Conservation (phyloP, 2,888 invertebrate species). For the Drosophila parthenogenetica region DNA sequence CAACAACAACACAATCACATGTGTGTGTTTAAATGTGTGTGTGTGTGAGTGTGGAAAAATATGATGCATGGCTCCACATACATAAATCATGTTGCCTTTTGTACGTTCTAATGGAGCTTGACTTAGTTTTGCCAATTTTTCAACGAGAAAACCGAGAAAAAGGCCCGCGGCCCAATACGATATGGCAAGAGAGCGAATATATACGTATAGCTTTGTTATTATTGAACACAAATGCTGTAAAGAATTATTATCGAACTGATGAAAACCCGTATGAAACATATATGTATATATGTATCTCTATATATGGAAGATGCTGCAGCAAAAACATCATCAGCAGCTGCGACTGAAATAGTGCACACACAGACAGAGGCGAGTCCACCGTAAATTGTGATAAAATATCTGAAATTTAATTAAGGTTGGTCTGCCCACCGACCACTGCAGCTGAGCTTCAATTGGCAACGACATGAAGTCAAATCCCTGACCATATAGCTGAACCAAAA, state of each 20-base stretch:
- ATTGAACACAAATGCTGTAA: conserved; percentile 47
- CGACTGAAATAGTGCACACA: not conserved
- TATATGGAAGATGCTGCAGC: conserved; percentile 7
- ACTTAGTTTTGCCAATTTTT: conserved; percentile 65
- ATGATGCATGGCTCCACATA: conserved; percentile 63
- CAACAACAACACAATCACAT: conserved; percentile 22
- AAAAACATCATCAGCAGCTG: conserved; percentile 5
- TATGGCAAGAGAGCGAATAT: conserved; percentile 42
- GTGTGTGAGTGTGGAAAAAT: conserved; percentile 24
- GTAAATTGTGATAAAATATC: conserved; percentile 71
- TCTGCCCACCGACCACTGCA: conserved; percentile 25
- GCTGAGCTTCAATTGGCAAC: conserved; percentile 33
- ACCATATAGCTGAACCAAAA: conserved; percentile 1
- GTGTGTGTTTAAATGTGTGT: not conserved
- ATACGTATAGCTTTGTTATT: conserved; percentile 43
- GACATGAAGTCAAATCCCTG: conserved; percentile 41
- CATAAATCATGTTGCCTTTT: conserved; percentile 69
- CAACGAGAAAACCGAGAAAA: conserved; percentile 48
- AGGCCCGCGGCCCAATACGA: conserved; percentile 61
- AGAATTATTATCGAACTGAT: conserved; percentile 34
- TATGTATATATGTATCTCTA: not conserved
- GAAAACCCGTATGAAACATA: conserved; percentile 31
- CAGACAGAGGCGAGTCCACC: conserved; percentile 24
- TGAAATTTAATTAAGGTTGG: conserved; percentile 71
- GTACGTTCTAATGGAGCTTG: conserved; percentile 62